Percentiles rank a stretch among this genome's conserved stretches.
These are phyloP conservation scores for Carassius gibelio DNA, from an alignment of 2,113 vertebrate genomes.

Conservation along the genomic window DNA sequence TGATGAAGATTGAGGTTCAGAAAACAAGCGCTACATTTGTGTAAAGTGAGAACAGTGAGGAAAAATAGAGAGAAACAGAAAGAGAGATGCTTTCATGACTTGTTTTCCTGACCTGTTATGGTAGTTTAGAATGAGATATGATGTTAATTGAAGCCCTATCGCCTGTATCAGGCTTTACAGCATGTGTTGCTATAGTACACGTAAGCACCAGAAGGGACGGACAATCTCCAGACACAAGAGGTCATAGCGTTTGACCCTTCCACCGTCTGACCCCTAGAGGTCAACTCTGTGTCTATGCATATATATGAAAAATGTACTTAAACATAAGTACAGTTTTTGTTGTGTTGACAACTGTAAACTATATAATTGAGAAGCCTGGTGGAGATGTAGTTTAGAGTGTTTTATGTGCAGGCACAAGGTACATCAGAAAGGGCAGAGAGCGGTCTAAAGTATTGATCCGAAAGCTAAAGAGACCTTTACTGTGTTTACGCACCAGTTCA, in stretches of 20 bases:
- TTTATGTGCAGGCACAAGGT: constrained; percentile 18
- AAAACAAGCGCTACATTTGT: constrained; percentile 19
- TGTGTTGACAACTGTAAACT: constrained; percentile 32
- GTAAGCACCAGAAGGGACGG: constrained; percentile 2
- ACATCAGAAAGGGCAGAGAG: constrained; percentile 22
- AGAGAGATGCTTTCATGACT: not conserved
- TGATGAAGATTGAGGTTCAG: constrained; percentile 6
- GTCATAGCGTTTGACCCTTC: not conserved
- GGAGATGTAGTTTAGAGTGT: not conserved
- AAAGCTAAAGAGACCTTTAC: constrained; percentile 22
- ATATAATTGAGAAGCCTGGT: constrained; percentile 2
- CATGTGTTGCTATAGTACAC: not conserved
- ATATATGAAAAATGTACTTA: not conserved
- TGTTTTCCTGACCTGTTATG: not conserved
- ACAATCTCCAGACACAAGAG: constrained; percentile 9
- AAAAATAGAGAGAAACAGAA: no score
- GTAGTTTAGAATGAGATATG: not conserved
- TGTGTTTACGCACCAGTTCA: constrained; percentile 2
- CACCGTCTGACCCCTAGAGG: not conserved
- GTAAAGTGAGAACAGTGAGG: not conserved
- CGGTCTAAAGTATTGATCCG: not conserved
- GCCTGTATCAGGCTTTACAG: not conserved
- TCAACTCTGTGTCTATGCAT: constrained; percentile 21
- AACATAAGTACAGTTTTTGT: not conserved
- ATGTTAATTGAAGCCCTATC: not conserved